phyloP scores from a whole-genome alignment of 2,113 vertebrate species.

The Cettia cetti region DNA sequence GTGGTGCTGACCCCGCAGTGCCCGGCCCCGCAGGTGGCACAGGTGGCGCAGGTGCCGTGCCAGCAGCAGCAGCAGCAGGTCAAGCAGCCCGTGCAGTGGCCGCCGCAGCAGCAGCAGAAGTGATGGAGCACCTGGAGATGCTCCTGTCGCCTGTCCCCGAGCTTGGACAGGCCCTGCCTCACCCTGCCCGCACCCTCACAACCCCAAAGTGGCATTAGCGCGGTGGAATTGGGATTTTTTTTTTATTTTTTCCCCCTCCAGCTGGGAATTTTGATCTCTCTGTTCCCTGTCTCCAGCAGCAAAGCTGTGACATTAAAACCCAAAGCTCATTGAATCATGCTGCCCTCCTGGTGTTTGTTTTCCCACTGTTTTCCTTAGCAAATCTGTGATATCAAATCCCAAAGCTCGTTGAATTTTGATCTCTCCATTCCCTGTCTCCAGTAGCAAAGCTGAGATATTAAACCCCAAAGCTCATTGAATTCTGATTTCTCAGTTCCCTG shows the following conservation, averaged over 20 bases:
- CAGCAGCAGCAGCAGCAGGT: constrained; percentile 65
- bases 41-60: neutral
- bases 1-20: constrained; percentile 35
- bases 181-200: neutral
- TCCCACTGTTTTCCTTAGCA: no score
- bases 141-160: neutral
- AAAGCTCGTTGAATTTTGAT: no score
- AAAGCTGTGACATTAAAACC: constrained; percentile 19
- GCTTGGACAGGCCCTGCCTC: neutral
- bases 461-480: no score
- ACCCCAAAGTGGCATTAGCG: neutral
- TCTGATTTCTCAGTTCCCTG: no score
- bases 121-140: neutral
- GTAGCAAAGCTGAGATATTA: no score
- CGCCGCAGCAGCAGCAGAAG: constrained; percentile 46
- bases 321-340: no score
- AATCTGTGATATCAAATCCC: no score
- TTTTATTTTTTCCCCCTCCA: no score
- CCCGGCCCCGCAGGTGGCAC: neutral
- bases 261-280: neutral
- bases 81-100: constrained; percentile 56
- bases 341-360: no score
- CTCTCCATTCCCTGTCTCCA: no score
- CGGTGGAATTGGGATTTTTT: neutral
- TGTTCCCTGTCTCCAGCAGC: neutral